Evolutionary conservation across 2,888 invertebrate species (phyloP).

Genomic region (Orchestes rusci): DNA sequence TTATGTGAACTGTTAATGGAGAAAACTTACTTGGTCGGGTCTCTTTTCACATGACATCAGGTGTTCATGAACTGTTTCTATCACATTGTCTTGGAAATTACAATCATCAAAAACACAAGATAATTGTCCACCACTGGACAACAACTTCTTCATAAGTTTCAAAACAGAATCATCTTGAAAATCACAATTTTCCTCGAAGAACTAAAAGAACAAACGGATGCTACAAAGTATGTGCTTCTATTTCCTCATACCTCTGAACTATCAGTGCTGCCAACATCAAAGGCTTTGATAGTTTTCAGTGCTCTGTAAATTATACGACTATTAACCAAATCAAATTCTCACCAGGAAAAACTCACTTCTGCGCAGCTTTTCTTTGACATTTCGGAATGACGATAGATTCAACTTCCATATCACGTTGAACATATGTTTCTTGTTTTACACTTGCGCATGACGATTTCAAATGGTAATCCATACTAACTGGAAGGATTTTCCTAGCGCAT

Average conservation of each 20-base stretch:
- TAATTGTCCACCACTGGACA: slow-evolving; percentile 30
- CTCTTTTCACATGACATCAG: slow-evolving; percentile 33
- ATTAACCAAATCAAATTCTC: no score
- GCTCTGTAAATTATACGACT: no score
- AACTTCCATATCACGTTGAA: slow-evolving; percentile 15
- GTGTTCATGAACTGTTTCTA: slow-evolving; percentile 35
- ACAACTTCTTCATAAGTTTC: slow-evolving; percentile 29
- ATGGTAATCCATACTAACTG: slow-evolving; percentile 54
- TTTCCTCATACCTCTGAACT: no score
- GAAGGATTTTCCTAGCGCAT: slow-evolving; percentile 49
- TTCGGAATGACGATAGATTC: neutral
- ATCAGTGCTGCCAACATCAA: no score
- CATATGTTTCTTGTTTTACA: neutral
- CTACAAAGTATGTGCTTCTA: no score
- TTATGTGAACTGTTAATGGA: no score
- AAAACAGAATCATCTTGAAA: slow-evolving; percentile 27
- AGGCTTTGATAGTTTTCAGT: no score
- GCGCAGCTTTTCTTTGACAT: slow-evolving; percentile 26
- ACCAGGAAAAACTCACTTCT: slow-evolving; percentile 27
- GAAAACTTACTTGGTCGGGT: slow-evolving; percentile 32
- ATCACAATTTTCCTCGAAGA: slow-evolving; percentile 25
- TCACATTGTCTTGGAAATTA: slow-evolving; percentile 31
- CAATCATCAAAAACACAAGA: slow-evolving; percentile 39
- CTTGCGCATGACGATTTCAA: slow-evolving; percentile 5
- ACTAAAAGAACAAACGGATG: slow-evolving; percentile 28